Percentiles rank a stretch among this genome's conserved stretches.
phyloP scores from a whole-genome alignment of 2,888 invertebrate genomes.

The Pediacus dermestoides region DNA sequence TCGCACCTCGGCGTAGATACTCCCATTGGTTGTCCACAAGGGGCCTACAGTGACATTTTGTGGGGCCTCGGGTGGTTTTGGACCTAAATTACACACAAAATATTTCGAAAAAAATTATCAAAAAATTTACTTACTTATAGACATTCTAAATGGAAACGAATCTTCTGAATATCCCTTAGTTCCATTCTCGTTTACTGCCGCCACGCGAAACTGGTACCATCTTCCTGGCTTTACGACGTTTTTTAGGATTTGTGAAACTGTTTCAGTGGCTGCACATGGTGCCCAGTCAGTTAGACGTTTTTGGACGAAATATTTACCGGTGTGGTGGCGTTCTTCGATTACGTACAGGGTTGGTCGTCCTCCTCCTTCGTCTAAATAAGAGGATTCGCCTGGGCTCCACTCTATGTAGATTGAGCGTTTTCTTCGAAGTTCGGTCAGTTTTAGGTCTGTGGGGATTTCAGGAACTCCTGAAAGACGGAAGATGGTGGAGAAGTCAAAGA shows the following conservation, averaged over 20 bases:
- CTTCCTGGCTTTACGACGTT: slow-evolving; percentile 63
- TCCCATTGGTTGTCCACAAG: slow-evolving; percentile 48
- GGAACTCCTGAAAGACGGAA: slow-evolving; percentile 57
- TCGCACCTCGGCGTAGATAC: slow-evolving; percentile 58
- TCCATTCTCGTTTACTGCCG: slow-evolving; percentile 68
- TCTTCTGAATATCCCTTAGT: slow-evolving; percentile 67
- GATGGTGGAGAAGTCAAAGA: no score
- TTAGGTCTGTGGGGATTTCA: slow-evolving; percentile 59
- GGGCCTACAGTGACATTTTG: slow-evolving; percentile 58
- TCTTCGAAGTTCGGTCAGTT: slow-evolving; percentile 55
- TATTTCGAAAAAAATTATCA: slow-evolving; percentile 6
- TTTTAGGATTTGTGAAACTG: slow-evolving; percentile 55
- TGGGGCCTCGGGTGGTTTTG: slow-evolving; percentile 61
- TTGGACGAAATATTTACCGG: slow-evolving; percentile 63
- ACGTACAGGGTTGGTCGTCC: slow-evolving; percentile 52
- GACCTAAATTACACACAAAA: slow-evolving; percentile 44
- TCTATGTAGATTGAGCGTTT: slow-evolving; percentile 51
- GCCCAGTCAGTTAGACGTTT: slow-evolving; percentile 65
- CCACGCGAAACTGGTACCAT: slow-evolving; percentile 78
- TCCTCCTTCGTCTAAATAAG: slow-evolving; percentile 8
- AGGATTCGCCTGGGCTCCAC: slow-evolving; percentile 38
- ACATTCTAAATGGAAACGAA: slow-evolving; percentile 58
- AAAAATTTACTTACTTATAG: slow-evolving; percentile 44
- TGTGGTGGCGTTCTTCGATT: slow-evolving; percentile 67
- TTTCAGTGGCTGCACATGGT: slow-evolving; percentile 53